phyloP scores from a whole-genome alignment of 2,113 vertebrate species.

The Rhagologus leucostigma region DNA sequence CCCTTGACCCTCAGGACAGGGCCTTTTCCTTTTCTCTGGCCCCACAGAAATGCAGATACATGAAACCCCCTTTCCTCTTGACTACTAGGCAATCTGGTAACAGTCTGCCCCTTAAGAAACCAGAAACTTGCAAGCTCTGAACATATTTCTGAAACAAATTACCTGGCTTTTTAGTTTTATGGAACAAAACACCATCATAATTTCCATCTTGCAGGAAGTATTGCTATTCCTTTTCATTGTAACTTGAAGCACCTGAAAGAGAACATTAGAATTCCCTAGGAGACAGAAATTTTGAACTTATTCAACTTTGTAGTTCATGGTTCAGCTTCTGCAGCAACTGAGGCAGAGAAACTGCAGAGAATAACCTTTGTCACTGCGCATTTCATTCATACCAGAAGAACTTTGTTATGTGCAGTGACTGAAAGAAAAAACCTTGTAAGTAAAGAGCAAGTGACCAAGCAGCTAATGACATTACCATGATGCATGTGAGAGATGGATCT shows the following conservation, averaged over 20 bases:
- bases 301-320: not conserved
- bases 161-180: not conserved
- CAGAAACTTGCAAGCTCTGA: not conserved
- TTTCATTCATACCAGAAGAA: not conserved
- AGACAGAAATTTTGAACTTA: not conserved
- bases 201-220: not conserved
- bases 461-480: not conserved
- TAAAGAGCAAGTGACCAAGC: not conserved
- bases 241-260: not conserved
- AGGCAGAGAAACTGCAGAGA: not conserved
- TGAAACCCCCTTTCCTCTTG: not conserved
- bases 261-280: not conserved
- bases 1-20: rapidly evolving
- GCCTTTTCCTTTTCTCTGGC: not conserved
- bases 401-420: not conserved
- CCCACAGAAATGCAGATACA: not conserved
- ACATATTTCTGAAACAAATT: not conserved
- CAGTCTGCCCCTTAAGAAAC: rapidly evolving
- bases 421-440: not conserved
- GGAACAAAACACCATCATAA: not conserved
- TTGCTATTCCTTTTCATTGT: not conserved
- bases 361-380: not conserved
- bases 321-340: not conserved
- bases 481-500: not conserved
- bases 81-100: not conserved